These are phyloP conservation scores for Copidosoma floridanum DNA, from an alignment of 1,140 invertebrate species.

Conservation along the genomic window DNA sequence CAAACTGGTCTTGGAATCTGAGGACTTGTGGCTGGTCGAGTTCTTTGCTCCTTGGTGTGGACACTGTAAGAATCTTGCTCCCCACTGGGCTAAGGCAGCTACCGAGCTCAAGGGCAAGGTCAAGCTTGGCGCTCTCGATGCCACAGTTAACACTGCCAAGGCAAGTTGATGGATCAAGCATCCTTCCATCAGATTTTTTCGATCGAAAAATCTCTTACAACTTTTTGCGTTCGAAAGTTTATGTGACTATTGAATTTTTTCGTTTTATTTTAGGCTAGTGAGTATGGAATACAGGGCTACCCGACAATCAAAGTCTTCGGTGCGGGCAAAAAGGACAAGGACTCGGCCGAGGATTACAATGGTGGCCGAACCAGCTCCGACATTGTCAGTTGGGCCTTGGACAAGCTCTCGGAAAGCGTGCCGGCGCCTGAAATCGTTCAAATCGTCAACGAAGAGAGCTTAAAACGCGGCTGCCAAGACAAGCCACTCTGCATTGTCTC, in stretches of 20 bases:
- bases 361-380: constrained; percentile 90
- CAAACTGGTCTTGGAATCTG: constrained; percentile 81
- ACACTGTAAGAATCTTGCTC: constrained; percentile 94
- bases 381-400: constrained; percentile 87
- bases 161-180: no score
- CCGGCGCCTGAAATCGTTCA: constrained; percentile 84
- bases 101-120: constrained; percentile 92
- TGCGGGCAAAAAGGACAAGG: constrained; percentile 73
- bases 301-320: constrained; percentile 97
- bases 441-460: constrained; percentile 61
- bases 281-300: constrained; percentile 86
- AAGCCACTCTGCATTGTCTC: constrained; percentile 91
- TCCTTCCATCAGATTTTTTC: no score
- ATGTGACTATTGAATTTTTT: background rate
- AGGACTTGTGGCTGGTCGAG: constrained; percentile 94
- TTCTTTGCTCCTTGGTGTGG: constrained; percentile 98
- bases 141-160: constrained; percentile 84
- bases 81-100: constrained; percentile 93
- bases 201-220: no score
- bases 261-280: constrained; percentile 57
- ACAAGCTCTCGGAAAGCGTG: constrained; percentile 83
- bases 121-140: constrained; percentile 94
- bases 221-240: no score
- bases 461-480: constrained; percentile 78
- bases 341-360: constrained; percentile 74